Conservation (phyloP, 2,113 vertebrate genomes). For the Clupea harengus region DNA sequence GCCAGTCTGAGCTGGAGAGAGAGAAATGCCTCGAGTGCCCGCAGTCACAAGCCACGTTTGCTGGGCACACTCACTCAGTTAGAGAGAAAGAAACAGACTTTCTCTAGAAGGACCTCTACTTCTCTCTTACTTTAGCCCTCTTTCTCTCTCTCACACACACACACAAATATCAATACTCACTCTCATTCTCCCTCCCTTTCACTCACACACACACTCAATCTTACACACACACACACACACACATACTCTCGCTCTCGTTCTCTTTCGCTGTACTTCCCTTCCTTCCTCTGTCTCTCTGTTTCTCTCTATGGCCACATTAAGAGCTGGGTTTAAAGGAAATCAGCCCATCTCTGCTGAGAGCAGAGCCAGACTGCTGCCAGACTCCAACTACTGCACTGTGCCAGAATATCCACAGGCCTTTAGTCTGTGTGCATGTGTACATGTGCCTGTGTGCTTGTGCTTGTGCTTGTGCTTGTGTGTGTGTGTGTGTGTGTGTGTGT, state of each 20-base stretch:
- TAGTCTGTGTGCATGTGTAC: constrained; percentile 25
- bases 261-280: background rate
- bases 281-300: background rate
- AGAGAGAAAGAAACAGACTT: background rate
- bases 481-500: background rate
- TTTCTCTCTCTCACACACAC: background rate
- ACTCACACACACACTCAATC: background rate
- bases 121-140: background rate
- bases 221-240: background rate
- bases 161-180: background rate
- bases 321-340: background rate
- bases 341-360: constrained; percentile 1
- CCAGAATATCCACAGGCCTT: constrained; percentile 47
- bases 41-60: background rate
- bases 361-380: constrained; percentile 17
- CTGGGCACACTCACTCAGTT: background rate
- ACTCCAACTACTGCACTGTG: constrained; percentile 37
- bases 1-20: background rate
- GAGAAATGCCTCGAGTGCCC: background rate
- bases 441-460: constrained; percentile 39
- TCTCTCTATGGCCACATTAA: background rate
- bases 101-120: too few species aligned
- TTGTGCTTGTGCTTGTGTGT: background rate
- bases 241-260: background rate
- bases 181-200: background rate